phyloP scores from a whole-genome alignment of 2,888 invertebrate species.

The Callosobruchus maculatus region DNA sequence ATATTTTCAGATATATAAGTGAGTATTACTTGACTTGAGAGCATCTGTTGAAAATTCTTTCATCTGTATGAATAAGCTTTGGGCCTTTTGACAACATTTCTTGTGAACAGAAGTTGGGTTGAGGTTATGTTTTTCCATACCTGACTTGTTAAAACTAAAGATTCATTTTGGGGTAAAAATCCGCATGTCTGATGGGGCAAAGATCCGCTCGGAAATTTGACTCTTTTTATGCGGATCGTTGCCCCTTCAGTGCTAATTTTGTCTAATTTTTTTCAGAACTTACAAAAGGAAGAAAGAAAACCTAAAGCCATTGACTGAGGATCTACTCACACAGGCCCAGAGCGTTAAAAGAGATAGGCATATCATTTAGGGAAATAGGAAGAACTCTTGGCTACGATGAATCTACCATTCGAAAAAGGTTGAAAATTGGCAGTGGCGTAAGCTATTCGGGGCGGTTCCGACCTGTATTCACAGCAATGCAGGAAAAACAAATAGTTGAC shows the following conservation, averaged over 20 bases:
- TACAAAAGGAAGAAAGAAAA: too few relatives aligned
- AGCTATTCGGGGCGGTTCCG: slow-evolving; percentile 3
- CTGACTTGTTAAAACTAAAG: background rate
- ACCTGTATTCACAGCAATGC: slow-evolving; percentile 6
- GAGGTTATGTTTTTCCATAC: too few relatives aligned
- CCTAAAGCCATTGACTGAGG: background rate
- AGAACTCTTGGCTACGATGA: slow-evolving; percentile 6
- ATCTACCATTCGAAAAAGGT: slow-evolving; percentile 4
- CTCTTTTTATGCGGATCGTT: too few relatives aligned
- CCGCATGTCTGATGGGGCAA: too few relatives aligned
- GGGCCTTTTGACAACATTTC: too few relatives aligned
- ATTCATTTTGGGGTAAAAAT: too few relatives aligned
- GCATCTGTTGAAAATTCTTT: too few relatives aligned
- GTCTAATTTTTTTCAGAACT: too few relatives aligned
- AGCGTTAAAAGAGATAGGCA: slow-evolving; percentile 4
- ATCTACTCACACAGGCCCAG: slow-evolving; percentile 5
- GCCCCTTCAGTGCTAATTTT: too few relatives aligned
- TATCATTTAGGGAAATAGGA: slow-evolving; percentile 7
- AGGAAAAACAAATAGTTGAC: slow-evolving; percentile 6
- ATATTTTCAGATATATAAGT: slow-evolving; percentile 1
- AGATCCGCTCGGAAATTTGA: too few relatives aligned
- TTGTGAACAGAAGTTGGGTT: too few relatives aligned
- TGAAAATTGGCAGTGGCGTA: slow-evolving; percentile 7
- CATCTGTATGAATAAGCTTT: too few relatives aligned
- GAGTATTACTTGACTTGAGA: background rate